phyloP scores from a whole-genome alignment of 2,797 vertebrate species.

The Benthosema pterotum region DNA sequence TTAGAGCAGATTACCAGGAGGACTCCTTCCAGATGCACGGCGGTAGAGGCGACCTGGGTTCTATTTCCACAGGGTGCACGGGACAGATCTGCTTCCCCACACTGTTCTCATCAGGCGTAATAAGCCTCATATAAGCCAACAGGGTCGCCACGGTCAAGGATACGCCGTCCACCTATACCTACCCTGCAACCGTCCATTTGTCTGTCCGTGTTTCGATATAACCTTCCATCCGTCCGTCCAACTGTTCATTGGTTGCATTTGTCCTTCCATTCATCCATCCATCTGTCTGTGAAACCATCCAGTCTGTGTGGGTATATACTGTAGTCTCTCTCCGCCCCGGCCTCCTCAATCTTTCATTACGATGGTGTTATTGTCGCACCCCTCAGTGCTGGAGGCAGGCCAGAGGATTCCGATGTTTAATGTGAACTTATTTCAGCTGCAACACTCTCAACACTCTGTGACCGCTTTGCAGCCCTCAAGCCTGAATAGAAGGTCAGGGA shows the following conservation, averaged over 20 bases:
- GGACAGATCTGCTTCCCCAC: conserved; percentile 72
- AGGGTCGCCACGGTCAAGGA: conserved; percentile 69
- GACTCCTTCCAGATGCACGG: conserved; percentile 78
- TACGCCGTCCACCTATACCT: conserved; percentile 46
- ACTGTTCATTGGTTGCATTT: not conserved
- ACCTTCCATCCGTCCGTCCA: conserved; percentile 11
- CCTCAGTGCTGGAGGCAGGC: conserved; percentile 15
- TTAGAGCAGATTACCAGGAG: conserved; percentile 78
- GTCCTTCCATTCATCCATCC: conserved; percentile 12
- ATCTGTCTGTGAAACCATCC: conserved; percentile 2
- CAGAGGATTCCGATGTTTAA: conserved; percentile 4
- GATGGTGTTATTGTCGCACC: conserved; percentile 27
- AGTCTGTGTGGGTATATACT: conserved; percentile 7
- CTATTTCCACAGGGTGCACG: conserved; percentile 76
- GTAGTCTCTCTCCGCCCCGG: not conserved
- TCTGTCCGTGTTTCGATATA: conserved; percentile 39
- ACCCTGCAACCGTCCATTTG: conserved; percentile 45
- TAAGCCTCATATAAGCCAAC: conserved; percentile 73
- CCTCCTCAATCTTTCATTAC: conserved; percentile 17
- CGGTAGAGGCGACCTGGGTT: conserved; percentile 59
- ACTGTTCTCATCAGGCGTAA: conserved; percentile 81
- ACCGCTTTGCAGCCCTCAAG: too few relatives aligned
- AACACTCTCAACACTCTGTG: not conserved
- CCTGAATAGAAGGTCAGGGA: not conserved
- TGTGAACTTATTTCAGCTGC: conserved; percentile 13